phyloP scores from a whole-genome alignment of 2,888 invertebrate genomes.

The Aphidoletes aphidimyza region DNA sequence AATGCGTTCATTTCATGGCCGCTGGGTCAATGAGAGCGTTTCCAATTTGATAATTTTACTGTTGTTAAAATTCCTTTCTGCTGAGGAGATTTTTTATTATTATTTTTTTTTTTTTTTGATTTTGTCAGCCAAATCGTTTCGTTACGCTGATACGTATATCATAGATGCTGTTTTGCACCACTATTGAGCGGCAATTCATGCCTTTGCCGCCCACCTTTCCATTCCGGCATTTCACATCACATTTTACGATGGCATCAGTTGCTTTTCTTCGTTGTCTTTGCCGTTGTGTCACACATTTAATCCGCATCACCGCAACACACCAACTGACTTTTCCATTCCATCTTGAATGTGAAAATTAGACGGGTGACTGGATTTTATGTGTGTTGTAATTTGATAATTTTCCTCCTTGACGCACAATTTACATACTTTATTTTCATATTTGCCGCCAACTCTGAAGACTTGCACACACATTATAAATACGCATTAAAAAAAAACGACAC shows the following conservation, averaged over 20 bases:
- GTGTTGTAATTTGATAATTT: conserved; percentile 53
- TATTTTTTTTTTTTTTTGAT: not conserved
- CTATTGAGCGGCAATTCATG: no score
- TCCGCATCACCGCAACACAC: conserved; percentile 16
- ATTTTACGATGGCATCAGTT: conserved; percentile 7
- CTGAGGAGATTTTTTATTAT: not conserved
- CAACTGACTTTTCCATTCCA: not conserved
- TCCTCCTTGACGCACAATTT: conserved; percentile 25
- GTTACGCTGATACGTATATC: conserved; percentile 33
- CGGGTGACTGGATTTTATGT: conserved; percentile 38
- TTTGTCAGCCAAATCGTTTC: not conserved
- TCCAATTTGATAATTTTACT: not conserved
- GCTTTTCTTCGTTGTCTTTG: not conserved
- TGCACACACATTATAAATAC: not conserved
- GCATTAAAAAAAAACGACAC: not conserved
- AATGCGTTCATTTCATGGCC: not conserved
- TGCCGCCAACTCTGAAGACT: not conserved
- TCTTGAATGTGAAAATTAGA: conserved; percentile 29
- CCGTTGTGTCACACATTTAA: not conserved
- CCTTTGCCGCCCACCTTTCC: not conserved
- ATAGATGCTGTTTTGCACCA: not conserved
- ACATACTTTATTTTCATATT: not conserved
- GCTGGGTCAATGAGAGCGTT: not conserved
- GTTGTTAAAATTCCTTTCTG: not conserved
- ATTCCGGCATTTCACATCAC: not conserved